phyloP scores from a whole-genome alignment of 2,113 vertebrate genomes.

The Phyllostomus hastatus region DNA sequence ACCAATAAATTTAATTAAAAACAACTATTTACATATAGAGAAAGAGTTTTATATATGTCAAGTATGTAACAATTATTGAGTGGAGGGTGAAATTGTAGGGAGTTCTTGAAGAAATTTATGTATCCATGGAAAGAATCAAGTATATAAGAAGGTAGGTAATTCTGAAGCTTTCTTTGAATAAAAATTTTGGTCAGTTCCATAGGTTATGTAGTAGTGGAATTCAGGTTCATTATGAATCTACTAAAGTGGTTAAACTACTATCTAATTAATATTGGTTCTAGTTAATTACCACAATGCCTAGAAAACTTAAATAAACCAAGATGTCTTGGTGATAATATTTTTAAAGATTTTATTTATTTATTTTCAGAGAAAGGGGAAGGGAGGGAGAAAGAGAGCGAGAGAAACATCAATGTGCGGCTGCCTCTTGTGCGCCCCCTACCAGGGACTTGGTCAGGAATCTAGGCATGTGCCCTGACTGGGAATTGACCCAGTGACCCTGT shows the following conservation, averaged over 20 bases:
- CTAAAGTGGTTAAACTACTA: neutral
- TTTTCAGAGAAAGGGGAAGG: too few species aligned
- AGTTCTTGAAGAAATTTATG: neutral
- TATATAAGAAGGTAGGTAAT: neutral
- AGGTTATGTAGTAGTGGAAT: neutral
- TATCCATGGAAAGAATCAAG: neutral
- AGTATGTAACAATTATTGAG: neutral
- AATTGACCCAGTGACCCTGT: too few species aligned
- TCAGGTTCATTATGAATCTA: neutral
- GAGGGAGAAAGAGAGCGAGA: too few species aligned
- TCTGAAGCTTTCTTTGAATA: neutral
- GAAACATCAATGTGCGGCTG: too few species aligned
- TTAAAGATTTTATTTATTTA: too few species aligned
- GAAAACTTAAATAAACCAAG: neutral
- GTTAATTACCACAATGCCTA: neutral
- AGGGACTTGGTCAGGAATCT: too few species aligned
- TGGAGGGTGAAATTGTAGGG: neutral
- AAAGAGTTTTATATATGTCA: neutral
- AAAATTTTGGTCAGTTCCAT: neutral
- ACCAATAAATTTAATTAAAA: neutral
- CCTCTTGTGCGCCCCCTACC: too few species aligned
- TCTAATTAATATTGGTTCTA: slow-evolving; percentile 7
- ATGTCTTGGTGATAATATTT: neutral
- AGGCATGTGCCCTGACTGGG: too few species aligned
- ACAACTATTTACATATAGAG: neutral